Conservation (phyloP, 2,888 invertebrate species). For the Labia minor region DNA sequence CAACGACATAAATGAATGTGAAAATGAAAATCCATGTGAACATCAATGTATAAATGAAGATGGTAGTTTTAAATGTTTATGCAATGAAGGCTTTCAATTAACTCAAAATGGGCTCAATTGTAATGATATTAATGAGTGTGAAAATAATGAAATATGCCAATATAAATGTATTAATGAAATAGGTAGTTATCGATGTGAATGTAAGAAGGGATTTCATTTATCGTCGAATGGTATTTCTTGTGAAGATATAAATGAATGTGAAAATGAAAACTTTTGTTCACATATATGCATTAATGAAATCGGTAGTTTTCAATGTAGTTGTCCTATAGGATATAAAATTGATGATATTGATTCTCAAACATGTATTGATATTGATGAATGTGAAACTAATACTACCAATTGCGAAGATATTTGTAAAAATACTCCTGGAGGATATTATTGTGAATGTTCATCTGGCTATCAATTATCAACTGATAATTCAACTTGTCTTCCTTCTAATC, state of each 20-base stretch:
- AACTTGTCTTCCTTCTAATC: slow-evolving; percentile 28
- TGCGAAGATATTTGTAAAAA: slow-evolving; percentile 25
- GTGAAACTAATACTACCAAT: slow-evolving; percentile 26
- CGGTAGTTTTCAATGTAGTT: slow-evolving; percentile 23
- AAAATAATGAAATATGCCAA: slow-evolving; percentile 25
- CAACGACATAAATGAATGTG: slow-evolving; percentile 43
- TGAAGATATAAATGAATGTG: slow-evolving; percentile 24
- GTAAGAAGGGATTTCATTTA: slow-evolving; percentile 38
- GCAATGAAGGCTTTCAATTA: slow-evolving; percentile 38
- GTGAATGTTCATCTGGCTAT: slow-evolving; percentile 29
- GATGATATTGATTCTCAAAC: slow-evolving; percentile 19
- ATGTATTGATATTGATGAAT: slow-evolving; percentile 35
- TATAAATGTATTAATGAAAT: slow-evolving; percentile 38
- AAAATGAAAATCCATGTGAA: slow-evolving; percentile 32
- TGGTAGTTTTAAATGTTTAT: slow-evolving; percentile 42
- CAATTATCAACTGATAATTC: slow-evolving; percentile 32
- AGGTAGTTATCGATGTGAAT: slow-evolving; percentile 42
- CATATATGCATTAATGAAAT: slow-evolving; percentile 24
- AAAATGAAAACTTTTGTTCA: slow-evolving; percentile 26
- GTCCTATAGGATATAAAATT: slow-evolving; percentile 22
- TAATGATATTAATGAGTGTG: slow-evolving; percentile 42
- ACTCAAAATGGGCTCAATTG: slow-evolving; percentile 28
- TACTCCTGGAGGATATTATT: slow-evolving; percentile 26
- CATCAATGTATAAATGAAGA: slow-evolving; percentile 40
- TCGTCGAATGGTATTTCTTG: slow-evolving; percentile 28